Evolutionary conservation across 2,888 invertebrate genomes (phyloP), one percentile per base, ranked within the genome.

Genomic region (Metalampra italica): DNA sequence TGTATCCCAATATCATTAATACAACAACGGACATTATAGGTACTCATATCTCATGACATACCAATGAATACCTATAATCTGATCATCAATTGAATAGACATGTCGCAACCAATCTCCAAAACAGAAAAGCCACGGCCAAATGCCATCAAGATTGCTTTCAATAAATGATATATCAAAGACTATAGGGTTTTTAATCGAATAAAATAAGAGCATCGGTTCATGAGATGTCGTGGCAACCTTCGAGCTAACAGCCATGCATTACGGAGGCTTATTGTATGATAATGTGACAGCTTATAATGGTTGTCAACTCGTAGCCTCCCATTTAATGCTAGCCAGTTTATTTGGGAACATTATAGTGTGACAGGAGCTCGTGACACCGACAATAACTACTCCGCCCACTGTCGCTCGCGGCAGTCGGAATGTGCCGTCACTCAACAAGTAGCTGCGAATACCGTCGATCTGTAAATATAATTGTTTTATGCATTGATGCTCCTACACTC

Each of bases 111-210:
- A 55, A 68, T 66, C 62, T 53, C 78, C 73, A 72, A 77, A 78
- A 66, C 60, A 75, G 74, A 81, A 81, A 77, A 80, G 78, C 79
- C 81, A 85, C 65, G 81, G 81, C 72, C 77, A 70, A 78, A 81
- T 79, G 61, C 68, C 78, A 82, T 81, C 79, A 74, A 77, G 82
- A 84, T 83, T 61, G 68, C 73, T 75, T 78, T 71, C 73, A 75
- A 73, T 76, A 64, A 60, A 67, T 62, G 62, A 71, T 72, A 69
- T 71, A 74, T 73, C 68, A 68, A 68, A 70, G 66, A 71, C 66
- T 56, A 59, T 60, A 58, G 68, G 64, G 62, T 69, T 71, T 71
- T 74, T 69, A 73, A 71, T 70, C 68, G 66, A 58, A 65, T 64
- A 61, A 62, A 36, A 60, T 62, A 56, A 55, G 56, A 66, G 57